Conservation (phyloP, 2,113 vertebrate genomes). For the Gymnocephalus cernua region DNA sequence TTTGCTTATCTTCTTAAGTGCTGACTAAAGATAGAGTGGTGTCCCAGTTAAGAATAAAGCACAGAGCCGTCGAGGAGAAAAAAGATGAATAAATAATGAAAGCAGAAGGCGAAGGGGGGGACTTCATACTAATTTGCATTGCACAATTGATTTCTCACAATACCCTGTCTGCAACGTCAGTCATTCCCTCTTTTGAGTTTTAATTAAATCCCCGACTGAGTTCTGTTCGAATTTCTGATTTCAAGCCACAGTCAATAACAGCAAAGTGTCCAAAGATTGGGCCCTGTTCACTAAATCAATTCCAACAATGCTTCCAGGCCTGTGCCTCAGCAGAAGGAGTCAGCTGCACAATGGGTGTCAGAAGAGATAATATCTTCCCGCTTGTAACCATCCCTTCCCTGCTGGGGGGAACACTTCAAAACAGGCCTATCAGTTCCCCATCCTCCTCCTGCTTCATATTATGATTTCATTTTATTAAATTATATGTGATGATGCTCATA, state of each 20-base stretch:
- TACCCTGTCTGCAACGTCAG: conserved; percentile 75
- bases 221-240: conserved; percentile 79
- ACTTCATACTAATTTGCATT: conserved; percentile 74
- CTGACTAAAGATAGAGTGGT: conserved; percentile 49
- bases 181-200: conserved; percentile 79
- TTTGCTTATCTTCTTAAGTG: conserved; percentile 51
- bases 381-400: conserved; percentile 53
- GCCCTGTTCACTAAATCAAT: conserved; percentile 77
- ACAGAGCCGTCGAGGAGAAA: conserved; percentile 15
- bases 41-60: conserved; percentile 42
- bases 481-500: conserved; percentile 53
- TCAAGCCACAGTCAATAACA: conserved; percentile 75
- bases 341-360: conserved; percentile 60
- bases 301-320: conserved; percentile 68
- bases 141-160: conserved; percentile 77
- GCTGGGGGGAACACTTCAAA: conserved; percentile 44
- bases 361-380: conserved; percentile 66
- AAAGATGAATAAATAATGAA: conserved; percentile 50
- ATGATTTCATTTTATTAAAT: conserved; percentile 66
- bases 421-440: conserved; percentile 47
- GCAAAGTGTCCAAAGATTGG: conserved; percentile 79
- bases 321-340: conserved; percentile 57
- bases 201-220: conserved; percentile 83
- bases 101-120: conserved; percentile 41
- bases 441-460: conserved; percentile 42